phyloP scores from a whole-genome alignment of 2,113 vertebrate genomes.

The Neodon shergylaensis region DNA sequence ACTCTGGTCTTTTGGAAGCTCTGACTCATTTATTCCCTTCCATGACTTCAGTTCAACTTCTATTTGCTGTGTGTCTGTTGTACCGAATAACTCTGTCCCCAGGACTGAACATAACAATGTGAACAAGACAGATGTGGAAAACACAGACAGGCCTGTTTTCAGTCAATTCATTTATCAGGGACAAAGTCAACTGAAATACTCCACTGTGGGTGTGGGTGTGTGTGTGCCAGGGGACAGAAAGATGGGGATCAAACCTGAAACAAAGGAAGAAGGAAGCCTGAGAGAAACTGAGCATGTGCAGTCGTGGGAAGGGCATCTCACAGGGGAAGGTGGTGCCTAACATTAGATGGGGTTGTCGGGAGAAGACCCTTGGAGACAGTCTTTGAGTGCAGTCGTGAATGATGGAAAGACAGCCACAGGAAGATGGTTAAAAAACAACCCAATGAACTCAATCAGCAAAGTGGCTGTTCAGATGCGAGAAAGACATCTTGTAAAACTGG shows the following conservation, averaged over 20 bases:
- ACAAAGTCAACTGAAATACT: neutral
- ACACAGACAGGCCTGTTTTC: neutral
- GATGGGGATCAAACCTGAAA: neutral
- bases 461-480: conserved; percentile 26
- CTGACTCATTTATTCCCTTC: neutral
- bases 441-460: conserved; percentile 18
- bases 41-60: neutral
- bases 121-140: neutral
- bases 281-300: neutral
- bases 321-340: neutral
- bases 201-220: neutral
- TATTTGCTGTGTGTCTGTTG: neutral
- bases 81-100: neutral
- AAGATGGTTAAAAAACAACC: neutral
- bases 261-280: neutral
- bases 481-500: conserved; percentile 47
- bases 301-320: neutral
- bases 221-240: neutral
- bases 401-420: neutral
- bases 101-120: neutral
- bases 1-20: neutral
- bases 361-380: neutral
- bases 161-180: neutral
- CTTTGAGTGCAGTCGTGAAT: neutral
- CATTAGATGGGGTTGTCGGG: neutral